phyloP scores from a whole-genome alignment of 2,888 invertebrate genomes.

The Caenorhabditis becei region DNA sequence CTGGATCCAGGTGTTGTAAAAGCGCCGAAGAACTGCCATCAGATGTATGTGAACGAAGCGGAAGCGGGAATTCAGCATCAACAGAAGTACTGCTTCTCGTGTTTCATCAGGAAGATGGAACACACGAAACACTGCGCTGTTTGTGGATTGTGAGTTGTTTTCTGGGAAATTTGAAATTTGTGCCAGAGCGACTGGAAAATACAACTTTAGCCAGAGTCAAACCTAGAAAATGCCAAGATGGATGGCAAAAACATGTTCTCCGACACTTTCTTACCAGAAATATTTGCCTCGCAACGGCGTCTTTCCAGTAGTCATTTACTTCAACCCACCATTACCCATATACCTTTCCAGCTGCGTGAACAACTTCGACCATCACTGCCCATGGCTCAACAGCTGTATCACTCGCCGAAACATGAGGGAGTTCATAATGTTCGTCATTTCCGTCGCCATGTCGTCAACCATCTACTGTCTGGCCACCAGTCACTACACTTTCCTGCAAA shows the following conservation, averaged over 20 bases:
- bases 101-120: constrained; percentile 62
- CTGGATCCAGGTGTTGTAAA: constrained; percentile 66
- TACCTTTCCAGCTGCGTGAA: constrained; percentile 67
- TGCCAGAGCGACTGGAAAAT: too few species aligned
- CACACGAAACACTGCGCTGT: constrained; percentile 71
- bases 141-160: constrained; percentile 67
- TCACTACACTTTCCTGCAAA: constrained; percentile 41
- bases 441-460: constrained; percentile 60
- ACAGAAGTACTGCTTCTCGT: constrained; percentile 68
- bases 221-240: too few species aligned
- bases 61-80: constrained; percentile 61
- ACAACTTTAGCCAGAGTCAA: too few species aligned
- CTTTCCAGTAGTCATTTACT: too few species aligned
- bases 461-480: constrained; percentile 61
- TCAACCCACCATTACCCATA: too few species aligned
- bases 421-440: constrained; percentile 69
- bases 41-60: constrained; percentile 62
- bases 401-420: constrained; percentile 69
- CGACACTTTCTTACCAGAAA: too few species aligned
- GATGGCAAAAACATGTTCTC: too few species aligned
- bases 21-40: constrained; percentile 50
- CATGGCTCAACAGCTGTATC: constrained; percentile 72
- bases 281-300: too few species aligned
- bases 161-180: too few species aligned
- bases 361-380: constrained; percentile 74